These are phyloP conservation scores for Eurystomus glaucurus DNA, from an alignment of 2,797 vertebrate genomes.

Conservation along the genomic window DNA sequence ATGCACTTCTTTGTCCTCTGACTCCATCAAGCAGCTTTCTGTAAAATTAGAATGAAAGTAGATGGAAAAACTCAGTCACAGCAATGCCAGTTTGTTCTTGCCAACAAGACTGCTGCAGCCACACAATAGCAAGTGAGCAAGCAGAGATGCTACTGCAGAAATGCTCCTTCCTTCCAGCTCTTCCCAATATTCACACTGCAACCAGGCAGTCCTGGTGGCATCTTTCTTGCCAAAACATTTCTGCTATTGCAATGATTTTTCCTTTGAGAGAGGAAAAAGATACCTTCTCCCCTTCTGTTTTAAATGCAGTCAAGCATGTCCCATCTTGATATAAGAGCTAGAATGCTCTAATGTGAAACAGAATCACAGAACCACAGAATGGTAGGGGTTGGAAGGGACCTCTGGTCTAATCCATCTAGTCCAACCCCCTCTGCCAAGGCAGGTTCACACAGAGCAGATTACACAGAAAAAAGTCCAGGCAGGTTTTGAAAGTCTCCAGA, in stretches of 20 bases:
- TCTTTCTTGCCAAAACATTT: background rate
- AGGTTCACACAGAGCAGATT: too few relatives aligned
- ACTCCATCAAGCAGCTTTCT: background rate
- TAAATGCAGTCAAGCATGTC: background rate
- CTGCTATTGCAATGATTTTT: background rate
- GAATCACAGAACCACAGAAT: too few relatives aligned
- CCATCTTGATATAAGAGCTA: background rate
- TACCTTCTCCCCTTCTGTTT: background rate
- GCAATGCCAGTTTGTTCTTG: background rate
- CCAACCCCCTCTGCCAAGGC: too few relatives aligned
- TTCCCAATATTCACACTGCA: rapidly evolving
- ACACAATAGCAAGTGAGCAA: background rate
- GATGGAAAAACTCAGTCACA: background rate
- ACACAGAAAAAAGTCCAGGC: too few relatives aligned
- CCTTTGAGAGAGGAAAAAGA: background rate
- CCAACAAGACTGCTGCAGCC: background rate
- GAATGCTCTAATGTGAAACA: background rate
- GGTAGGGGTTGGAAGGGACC: too few relatives aligned
- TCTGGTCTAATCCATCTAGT: too few relatives aligned
- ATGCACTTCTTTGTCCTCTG: background rate
- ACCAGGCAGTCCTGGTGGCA: background rate
- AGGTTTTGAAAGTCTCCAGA: too few relatives aligned
- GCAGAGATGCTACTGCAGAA: background rate
- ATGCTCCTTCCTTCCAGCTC: background rate
- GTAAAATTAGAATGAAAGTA: background rate